Percentiles rank a stretch among this genome's conserved stretches.
Evolutionary conservation across 2,113 vertebrate genomes (phyloP).

Genomic region (Lates calcarifer): DNA sequence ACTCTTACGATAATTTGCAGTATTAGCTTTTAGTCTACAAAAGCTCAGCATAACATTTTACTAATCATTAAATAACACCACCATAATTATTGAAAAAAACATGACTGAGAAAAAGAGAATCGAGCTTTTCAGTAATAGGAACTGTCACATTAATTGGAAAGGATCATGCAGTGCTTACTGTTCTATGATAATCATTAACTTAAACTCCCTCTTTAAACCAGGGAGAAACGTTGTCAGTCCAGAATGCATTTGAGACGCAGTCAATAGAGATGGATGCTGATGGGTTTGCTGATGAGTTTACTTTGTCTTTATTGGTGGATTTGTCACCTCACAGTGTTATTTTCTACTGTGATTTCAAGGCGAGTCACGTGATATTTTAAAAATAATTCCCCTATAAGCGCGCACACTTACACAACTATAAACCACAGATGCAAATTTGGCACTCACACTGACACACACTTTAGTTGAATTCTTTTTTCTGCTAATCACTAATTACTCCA

Average conservation of each 20-base stretch:
- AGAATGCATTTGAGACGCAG: background rate
- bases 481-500: too few relatives aligned
- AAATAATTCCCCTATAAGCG: background rate
- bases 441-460: background rate
- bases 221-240: conserved; percentile 6
- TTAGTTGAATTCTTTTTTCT: too few relatives aligned
- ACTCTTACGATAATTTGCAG: background rate
- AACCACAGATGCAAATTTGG: background rate
- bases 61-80: background rate
- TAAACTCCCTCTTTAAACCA: background rate
- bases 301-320: conserved; percentile 10
- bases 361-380: background rate
- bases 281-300: background rate
- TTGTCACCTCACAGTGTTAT: background rate
- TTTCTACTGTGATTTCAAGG: background rate
- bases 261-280: conserved; percentile 5
- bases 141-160: background rate
- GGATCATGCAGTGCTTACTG: background rate
- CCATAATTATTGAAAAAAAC: background rate
- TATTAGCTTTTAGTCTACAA: background rate
- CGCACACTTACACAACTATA: background rate
- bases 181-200: conserved; percentile 8
- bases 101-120: background rate
- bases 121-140: background rate
- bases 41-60: background rate